Percentiles rank a stretch among this genome's conserved stretches.
phyloP scores from a whole-genome alignment of 2,888 invertebrate genomes.

The Morpho achilles region DNA sequence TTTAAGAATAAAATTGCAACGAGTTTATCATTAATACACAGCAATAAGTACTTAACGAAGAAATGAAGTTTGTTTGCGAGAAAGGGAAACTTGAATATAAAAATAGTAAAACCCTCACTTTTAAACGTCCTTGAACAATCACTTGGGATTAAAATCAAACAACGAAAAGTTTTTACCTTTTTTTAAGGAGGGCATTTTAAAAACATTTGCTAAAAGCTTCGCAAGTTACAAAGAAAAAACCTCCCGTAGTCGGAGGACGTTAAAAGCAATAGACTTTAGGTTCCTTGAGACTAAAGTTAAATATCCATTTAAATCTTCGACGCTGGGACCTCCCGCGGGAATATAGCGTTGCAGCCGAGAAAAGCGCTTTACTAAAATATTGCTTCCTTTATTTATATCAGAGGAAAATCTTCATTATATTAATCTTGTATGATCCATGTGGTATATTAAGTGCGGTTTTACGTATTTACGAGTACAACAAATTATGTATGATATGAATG shows the following conservation, averaged over 20 bases:
- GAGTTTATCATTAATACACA: too few relatives aligned
- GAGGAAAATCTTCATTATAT: too few relatives aligned
- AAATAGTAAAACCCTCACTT: constrained; percentile 1
- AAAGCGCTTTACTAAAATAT: constrained; percentile 36
- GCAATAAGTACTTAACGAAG: neutral
- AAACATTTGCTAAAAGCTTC: constrained; percentile 69
- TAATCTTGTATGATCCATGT: too few relatives aligned
- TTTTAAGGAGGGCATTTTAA: constrained; percentile 58
- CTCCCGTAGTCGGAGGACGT: constrained; percentile 45
- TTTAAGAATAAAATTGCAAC: too few relatives aligned
- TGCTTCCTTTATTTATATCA: neutral
- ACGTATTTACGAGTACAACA: too few relatives aligned
- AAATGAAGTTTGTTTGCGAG: constrained; percentile 1
- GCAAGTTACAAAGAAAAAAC: constrained; percentile 58
- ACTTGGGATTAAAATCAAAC: constrained; percentile 14
- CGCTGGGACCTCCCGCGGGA: constrained; percentile 47
- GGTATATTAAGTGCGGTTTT: too few relatives aligned
- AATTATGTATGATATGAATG: too few relatives aligned
- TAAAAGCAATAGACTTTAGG: constrained; percentile 70
- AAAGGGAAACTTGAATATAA: neutral
- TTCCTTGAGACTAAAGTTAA: constrained; percentile 75
- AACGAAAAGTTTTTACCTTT: constrained; percentile 39
- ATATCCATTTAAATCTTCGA: constrained; percentile 78
- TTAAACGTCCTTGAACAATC: constrained; percentile 16
- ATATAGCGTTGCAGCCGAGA: constrained; percentile 59